Conservation (phyloP, 1,140 invertebrate species). For the Theocolax elegans region DNA sequence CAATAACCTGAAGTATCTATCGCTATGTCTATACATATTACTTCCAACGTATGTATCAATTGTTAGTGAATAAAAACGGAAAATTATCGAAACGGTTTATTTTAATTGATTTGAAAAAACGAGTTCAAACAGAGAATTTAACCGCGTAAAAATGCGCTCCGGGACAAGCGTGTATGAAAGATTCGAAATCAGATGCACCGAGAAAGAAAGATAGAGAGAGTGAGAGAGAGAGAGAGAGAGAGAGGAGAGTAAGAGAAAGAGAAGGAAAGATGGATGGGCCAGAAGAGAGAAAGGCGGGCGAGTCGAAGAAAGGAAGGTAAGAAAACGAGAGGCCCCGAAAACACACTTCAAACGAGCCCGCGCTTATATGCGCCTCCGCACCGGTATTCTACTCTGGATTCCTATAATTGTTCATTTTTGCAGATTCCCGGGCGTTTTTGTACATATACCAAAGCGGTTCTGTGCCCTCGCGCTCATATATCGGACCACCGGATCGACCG, state of each 20-base stretch:
- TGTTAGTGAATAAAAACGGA: no score
- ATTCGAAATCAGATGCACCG: constrained; percentile 51
- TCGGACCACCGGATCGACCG: constrained; percentile 47
- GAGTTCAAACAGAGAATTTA: constrained; percentile 5
- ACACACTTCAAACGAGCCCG: constrained; percentile 64
- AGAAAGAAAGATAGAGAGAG: no score
- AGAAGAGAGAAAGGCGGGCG: constrained; percentile 27
- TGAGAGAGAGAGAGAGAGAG: no score
- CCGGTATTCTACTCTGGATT: constrained; percentile 61
- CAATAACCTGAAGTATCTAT: no score
- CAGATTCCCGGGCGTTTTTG: constrained; percentile 63
- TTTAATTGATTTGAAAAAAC: constrained; percentile 12
- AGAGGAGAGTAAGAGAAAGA: no score
- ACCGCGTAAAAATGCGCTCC: neutral
- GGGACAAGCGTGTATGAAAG: constrained; percentile 42
- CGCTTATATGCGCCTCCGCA: constrained; percentile 54
- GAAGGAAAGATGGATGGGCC: no score
- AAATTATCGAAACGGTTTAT: no score
- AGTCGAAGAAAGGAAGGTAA: constrained; percentile 48
- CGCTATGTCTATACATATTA: no score
- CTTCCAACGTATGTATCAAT: no score
- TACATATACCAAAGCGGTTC: constrained; percentile 47
- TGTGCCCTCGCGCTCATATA: constrained; percentile 49
- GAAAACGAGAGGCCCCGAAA: constrained; percentile 58
- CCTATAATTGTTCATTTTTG: constrained; percentile 69